Conservation (phyloP, 2,888 invertebrate genomes). For the Sinopyrophorus schimmeli region DNA sequence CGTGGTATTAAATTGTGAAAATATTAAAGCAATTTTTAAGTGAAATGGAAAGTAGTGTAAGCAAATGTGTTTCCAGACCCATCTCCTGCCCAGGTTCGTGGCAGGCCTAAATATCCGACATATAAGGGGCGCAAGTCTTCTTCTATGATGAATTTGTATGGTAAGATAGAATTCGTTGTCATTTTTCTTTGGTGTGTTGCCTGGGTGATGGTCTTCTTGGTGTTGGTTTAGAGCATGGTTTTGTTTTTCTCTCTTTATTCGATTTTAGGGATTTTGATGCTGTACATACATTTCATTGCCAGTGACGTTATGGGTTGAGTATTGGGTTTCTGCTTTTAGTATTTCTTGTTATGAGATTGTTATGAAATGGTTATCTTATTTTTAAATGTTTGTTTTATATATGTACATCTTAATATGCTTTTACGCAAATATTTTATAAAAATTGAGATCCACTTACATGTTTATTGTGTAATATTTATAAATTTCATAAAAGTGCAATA, state of each 20-base stretch:
- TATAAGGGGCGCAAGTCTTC: slow-evolving; percentile 89
- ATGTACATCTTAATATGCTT: no score
- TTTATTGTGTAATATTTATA: no score
- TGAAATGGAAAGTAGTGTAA: slow-evolving; percentile 52
- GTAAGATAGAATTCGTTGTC: slow-evolving; percentile 67
- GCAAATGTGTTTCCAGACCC: slow-evolving; percentile 79
- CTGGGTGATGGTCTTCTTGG: slow-evolving; percentile 28
- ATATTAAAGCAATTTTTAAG: slow-evolving; percentile 38
- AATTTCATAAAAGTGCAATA: no score
- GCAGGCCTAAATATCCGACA: slow-evolving; percentile 82
- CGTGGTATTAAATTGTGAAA: slow-evolving; percentile 15
- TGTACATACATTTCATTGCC: slow-evolving; percentile 12
- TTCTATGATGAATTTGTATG: slow-evolving; percentile 95
- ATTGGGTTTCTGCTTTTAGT: no score
- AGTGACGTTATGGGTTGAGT: no score
- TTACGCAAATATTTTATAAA: no score
- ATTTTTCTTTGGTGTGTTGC: slow-evolving; percentile 20
- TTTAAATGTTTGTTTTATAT: no score
- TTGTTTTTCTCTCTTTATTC: slow-evolving; percentile 18
- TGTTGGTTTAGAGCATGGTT: slow-evolving; percentile 34
- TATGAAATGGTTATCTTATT: no score
- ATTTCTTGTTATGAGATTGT: no score
- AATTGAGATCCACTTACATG: no score
- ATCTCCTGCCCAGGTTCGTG: slow-evolving; percentile 76
- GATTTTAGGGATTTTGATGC: slow-evolving; percentile 7